phyloP scores from a whole-genome alignment of 2,113 vertebrate species.

The Gymnobelideus leadbeateri region DNA sequence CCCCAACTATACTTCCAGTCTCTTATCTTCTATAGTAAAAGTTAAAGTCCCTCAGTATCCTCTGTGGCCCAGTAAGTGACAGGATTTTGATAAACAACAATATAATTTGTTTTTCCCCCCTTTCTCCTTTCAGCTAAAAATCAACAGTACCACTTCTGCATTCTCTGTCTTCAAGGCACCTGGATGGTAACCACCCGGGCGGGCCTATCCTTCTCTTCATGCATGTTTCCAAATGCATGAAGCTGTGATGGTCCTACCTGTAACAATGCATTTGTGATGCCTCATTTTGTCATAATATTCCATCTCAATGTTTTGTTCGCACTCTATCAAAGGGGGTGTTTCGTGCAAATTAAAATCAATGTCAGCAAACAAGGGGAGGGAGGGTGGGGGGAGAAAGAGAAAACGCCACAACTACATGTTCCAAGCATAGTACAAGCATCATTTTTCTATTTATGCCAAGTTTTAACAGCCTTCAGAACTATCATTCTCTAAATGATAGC shows the following conservation, averaged over 20 bases:
- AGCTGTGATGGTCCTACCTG: constrained; percentile 86
- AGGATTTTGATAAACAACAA: neutral
- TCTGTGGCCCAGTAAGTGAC: constrained; percentile 9
- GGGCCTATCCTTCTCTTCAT: constrained; percentile 85
- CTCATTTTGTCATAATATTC: constrained; percentile 82
- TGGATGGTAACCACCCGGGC: constrained; percentile 82
- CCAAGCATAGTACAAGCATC: constrained; percentile 72
- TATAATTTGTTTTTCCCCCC: constrained; percentile 56
- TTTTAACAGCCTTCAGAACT: constrained; percentile 77
- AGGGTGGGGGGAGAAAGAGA: constrained; percentile 39
- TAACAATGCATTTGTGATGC: constrained; percentile 82
- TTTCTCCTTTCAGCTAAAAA: constrained; percentile 85
- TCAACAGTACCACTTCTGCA: constrained; percentile 80
- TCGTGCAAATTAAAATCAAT: constrained; percentile 75
- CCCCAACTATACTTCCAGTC: neutral
- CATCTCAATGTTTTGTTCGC: constrained; percentile 84
- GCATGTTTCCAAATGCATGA: constrained; percentile 89
- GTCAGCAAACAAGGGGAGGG: constrained; percentile 51
- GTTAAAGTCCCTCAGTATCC: neutral
- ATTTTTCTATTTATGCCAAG: constrained; percentile 83
- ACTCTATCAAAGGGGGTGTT: constrained; percentile 79
- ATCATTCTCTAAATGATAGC: constrained; percentile 59
- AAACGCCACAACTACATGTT: constrained; percentile 60
- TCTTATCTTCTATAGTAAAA: constrained; percentile 28
- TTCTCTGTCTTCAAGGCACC: constrained; percentile 83